Conservation (phyloP, 2,888 invertebrate genomes). For the Tachina grossa region DNA sequence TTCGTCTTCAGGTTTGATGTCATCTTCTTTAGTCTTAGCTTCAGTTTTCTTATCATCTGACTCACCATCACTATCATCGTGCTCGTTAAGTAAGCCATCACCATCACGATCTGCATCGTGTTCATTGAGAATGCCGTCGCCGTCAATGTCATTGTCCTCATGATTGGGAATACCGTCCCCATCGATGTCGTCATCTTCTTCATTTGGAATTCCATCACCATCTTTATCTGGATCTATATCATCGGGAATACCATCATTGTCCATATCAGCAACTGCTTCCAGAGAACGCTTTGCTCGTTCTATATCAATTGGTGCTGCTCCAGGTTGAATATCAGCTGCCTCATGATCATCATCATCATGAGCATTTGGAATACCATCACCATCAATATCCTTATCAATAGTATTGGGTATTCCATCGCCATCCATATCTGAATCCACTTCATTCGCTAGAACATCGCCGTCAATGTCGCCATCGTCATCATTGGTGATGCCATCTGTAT, state of each 20-base stretch:
- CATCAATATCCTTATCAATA: conserved; percentile 76
- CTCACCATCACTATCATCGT: conserved; percentile 73
- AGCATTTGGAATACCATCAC: conserved; percentile 84
- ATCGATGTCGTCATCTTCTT: conserved; percentile 76
- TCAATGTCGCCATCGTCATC: conserved; percentile 78
- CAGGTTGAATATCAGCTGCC: conserved; percentile 73
- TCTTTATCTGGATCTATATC: conserved; percentile 76
- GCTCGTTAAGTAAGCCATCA: conserved; percentile 76
- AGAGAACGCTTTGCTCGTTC: conserved; percentile 81
- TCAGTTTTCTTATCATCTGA: conserved; percentile 69
- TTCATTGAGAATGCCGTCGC: conserved; percentile 73
- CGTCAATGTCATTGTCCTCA: conserved; percentile 81
- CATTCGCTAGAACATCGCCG: conserved; percentile 75
- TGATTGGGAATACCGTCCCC: conserved; percentile 83
- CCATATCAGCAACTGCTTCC: conserved; percentile 77
- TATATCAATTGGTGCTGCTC: conserved; percentile 58
- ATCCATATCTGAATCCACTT: conserved; percentile 76
- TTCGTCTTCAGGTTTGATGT: conserved; percentile 86
- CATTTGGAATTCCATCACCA: conserved; percentile 75
- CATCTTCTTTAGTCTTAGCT: conserved; percentile 80
- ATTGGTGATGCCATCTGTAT: conserved; percentile 76
- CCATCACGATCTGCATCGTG: conserved; percentile 74
- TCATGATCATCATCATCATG: conserved; percentile 76
- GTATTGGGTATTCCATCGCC: conserved; percentile 74
- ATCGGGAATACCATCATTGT: conserved; percentile 76